Evolutionary conservation across 2,888 invertebrate genomes (phyloP), one percentile per base, ranked within the genome.

Genomic region (Monoplex corrugatus): DNA sequence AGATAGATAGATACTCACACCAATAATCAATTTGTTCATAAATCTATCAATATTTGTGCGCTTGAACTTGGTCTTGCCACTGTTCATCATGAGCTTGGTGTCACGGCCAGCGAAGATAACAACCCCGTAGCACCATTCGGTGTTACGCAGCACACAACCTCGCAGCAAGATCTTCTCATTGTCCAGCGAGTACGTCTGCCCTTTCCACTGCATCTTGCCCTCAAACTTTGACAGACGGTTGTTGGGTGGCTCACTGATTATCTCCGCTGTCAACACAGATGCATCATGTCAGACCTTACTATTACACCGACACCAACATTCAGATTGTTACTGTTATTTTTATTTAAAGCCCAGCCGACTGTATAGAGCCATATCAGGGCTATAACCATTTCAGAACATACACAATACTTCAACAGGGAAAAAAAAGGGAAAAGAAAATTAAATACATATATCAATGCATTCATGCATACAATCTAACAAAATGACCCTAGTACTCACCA

Each of bases 41-140:
- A 99, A 97, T 96, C 99, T 98, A 97, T 99, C 99, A 96, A 99
- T 99, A 96, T 98, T 98, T 95, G 99, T 99, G 96, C 99, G 98
- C 96, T 99, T 99, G 97, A 99, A 99, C 97, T 98, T 98, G 93
- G 99, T 98, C 97, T 99, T 99, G 94, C 99, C 99, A 95, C 99
- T 98, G 97, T 99, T 99, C 97, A 99, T 99, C 99, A 99, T 99
- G 91, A 99, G 97, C 96, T 99, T 99, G 94, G 99, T 99, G 97
- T 99, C 99, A 96, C 98, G 98, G 95, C 99, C 99, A 94, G 99
- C 99, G 97, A 99, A 99, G 96, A 99, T 97, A 92, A 99, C 99
- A 92, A 96, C 93, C 3, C 96, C 96, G 92, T 96, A 96, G 93
- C 96, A 96, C 96, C 96, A 97, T 89, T 95, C 93, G 0, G 96